These are phyloP conservation scores for Echinometra lucunter DNA, from an alignment of 53 echinoderm and acorn worm species.

Conservation along the genomic window DNA sequence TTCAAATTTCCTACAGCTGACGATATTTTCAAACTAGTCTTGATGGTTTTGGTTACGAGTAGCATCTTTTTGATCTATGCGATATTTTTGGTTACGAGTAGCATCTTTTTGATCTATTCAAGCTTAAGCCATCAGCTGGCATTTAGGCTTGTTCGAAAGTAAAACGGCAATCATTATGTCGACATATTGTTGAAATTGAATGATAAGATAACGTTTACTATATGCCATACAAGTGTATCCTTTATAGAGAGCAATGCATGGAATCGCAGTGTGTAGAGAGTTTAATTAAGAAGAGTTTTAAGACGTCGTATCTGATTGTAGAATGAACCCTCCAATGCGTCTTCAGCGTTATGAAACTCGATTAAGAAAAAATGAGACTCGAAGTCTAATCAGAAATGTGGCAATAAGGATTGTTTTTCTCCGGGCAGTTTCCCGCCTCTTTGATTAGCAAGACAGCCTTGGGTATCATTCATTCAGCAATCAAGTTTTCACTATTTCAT, in stretches of 20 bases:
- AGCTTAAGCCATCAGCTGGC: background rate
- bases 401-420: constrained; percentile 55
- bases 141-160: background rate
- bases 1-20: no score
- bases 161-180: background rate
- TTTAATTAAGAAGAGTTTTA: constrained; percentile 37
- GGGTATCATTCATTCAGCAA: background rate
- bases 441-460: constrained; percentile 33
- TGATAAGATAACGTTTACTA: background rate
- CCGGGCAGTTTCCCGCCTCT: constrained; percentile 25
- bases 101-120: no score
- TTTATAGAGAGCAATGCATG: background rate
- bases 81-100: no score
- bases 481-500: constrained; percentile 20
- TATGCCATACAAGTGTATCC: background rate
- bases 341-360: background rate
- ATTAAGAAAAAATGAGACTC: background rate
- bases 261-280: background rate
- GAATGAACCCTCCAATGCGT: constrained; percentile 15
- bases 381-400: constrained; percentile 16
- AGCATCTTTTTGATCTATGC: no score
- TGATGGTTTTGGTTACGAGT: no score
- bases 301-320: background rate
- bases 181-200: no score
- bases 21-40: no score